Percentiles rank a stretch among this genome's conserved stretches.
Evolutionary conservation across 1,140 invertebrate species (phyloP).

Genomic region (Globodera rostochiensis): DNA sequence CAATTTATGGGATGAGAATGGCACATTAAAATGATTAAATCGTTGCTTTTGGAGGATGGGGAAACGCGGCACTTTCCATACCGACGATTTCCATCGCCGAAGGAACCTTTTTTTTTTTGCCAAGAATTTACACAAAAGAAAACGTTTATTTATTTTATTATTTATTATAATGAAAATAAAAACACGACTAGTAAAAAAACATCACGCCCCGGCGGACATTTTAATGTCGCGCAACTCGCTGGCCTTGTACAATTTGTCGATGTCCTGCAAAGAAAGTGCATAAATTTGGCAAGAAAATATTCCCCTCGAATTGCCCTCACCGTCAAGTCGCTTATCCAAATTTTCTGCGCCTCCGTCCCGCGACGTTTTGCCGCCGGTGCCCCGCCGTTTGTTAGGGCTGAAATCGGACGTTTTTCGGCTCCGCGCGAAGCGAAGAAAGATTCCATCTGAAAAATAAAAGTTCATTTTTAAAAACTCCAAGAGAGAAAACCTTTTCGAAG

Average conservation of each 20-base stretch:
- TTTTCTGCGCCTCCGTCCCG: slow-evolving; percentile 38
- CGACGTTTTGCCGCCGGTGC: slow-evolving; percentile 26
- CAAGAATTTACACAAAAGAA: too few species aligned
- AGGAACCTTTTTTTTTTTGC: too few species aligned
- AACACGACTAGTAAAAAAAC: not conserved
- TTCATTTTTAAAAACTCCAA: too few species aligned
- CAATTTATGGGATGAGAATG: too few species aligned
- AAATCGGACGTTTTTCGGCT: slow-evolving; percentile 19
- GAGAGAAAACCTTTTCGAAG: slow-evolving; percentile 45
- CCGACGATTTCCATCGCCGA: too few species aligned
- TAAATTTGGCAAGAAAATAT: not conserved
- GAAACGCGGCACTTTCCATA: too few species aligned
- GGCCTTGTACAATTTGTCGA: slow-evolving; percentile 49
- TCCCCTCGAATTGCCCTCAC: slow-evolving; percentile 2
- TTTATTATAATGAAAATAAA: not conserved
- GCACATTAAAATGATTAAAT: too few species aligned
- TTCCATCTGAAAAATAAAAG: slow-evolving; percentile 35
- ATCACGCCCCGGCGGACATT: slow-evolving; percentile 38
- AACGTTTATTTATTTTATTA: not conserved
- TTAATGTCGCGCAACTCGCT: slow-evolving; percentile 46
- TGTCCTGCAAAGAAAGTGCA: slow-evolving; percentile 34
- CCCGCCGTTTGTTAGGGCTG: not conserved
- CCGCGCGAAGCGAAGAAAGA: slow-evolving; percentile 29
- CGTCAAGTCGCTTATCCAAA: slow-evolving; percentile 50
- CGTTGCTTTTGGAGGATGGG: too few species aligned